Percentiles rank a stretch among this genome's conserved stretches.
phyloP scores from a whole-genome alignment of 2,797 vertebrate species.

The Necrosyrtes monachus region DNA sequence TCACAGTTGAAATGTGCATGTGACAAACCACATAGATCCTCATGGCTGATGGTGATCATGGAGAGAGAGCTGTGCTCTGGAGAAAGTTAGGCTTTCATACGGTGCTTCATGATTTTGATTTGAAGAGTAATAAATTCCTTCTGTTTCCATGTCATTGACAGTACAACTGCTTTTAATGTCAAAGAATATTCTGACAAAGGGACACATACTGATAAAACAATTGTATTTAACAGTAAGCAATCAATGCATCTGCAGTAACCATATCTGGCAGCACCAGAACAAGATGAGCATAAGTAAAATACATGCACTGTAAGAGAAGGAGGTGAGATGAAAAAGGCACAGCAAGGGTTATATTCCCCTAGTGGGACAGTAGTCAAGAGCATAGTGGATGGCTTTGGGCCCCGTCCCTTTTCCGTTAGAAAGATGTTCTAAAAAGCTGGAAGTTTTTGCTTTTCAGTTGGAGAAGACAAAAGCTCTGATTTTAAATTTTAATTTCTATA shows the following conservation, averaged over 20 bases:
- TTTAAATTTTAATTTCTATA: background rate
- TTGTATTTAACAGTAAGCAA: background rate
- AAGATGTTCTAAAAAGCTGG: background rate
- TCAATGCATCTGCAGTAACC: background rate
- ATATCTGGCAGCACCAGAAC: background rate
- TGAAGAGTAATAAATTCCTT: constrained; percentile 1
- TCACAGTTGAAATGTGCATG: background rate
- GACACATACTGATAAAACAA: background rate
- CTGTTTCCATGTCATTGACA: background rate
- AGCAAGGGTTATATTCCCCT: background rate
- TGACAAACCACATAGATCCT: background rate
- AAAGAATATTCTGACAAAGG: background rate
- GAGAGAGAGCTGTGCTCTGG: background rate
- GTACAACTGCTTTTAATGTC: background rate
- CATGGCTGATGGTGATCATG: background rate
- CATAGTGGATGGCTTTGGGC: background rate
- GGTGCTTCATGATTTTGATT: background rate
- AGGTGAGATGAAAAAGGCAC: background rate
- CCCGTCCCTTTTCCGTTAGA: background rate
- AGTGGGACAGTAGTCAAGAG: background rate
- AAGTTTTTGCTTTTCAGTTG: background rate
- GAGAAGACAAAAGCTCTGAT: background rate
- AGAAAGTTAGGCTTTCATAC: background rate
- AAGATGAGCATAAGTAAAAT: background rate
- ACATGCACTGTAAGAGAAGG: background rate